Percentiles rank a stretch among this genome's conserved stretches.
phyloP scores from a whole-genome alignment of 2,113 vertebrate genomes.

The Caretta caretta region DNA sequence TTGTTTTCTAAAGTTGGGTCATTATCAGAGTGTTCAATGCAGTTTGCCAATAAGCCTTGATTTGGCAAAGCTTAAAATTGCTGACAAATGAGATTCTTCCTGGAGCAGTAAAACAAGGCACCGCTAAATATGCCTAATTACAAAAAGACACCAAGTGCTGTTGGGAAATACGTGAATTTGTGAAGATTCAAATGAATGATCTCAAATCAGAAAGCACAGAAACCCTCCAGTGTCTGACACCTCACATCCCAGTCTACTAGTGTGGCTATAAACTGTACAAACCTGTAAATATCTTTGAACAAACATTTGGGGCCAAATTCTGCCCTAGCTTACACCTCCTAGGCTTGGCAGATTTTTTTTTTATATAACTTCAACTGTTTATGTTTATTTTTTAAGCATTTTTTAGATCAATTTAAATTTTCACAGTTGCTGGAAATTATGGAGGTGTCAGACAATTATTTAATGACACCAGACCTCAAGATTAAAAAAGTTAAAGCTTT shows the following conservation, averaged over 20 bases:
- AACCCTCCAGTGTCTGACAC: not conserved
- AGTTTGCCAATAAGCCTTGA: conserved; percentile 86
- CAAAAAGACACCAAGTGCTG: conserved; percentile 67
- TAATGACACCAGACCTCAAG: not conserved
- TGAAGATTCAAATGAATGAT: conserved; percentile 49
- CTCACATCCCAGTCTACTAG: not conserved
- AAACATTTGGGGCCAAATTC: not conserved
- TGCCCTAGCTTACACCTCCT: not conserved
- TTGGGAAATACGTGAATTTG: not conserved
- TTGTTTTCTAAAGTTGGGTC: conserved; percentile 83
- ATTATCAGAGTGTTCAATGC: conserved; percentile 81
- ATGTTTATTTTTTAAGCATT: not conserved
- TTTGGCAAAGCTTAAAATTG: conserved; percentile 85
- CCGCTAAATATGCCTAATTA: conserved; percentile 82
- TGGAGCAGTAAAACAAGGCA: conserved; percentile 75
- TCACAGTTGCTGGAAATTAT: not conserved
- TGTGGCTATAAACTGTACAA: not conserved
- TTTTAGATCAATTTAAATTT: not conserved
- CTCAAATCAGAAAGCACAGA: not conserved
- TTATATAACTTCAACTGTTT: not conserved
- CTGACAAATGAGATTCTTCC: conserved; percentile 87
- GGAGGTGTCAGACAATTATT: not conserved
- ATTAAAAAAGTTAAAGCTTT: not conserved
- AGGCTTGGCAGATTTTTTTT: not conserved
- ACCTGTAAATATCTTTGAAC: not conserved